Percentiles rank a stretch among this genome's conserved stretches.
Conservation (phyloP, 1,140 invertebrate genomes). For the Neodiprion virginianus region DNA sequence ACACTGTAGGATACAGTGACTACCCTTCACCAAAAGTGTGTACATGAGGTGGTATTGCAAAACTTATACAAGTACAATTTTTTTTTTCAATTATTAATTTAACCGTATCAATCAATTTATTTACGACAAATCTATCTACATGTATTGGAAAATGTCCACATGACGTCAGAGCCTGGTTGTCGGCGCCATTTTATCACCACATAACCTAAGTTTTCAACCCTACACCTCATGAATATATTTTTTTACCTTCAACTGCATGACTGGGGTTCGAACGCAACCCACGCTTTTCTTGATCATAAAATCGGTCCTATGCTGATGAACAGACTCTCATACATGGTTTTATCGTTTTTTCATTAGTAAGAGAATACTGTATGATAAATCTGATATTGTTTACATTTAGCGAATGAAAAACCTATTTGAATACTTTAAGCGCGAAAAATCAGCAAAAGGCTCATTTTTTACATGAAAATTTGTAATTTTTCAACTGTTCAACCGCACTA, state of each 20-base stretch:
- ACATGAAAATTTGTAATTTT: neutral
- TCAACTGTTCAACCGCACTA: neutral
- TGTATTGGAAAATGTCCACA: too few species aligned
- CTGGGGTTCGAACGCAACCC: neutral
- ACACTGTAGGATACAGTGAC: neutral
- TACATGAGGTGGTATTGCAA: too few species aligned
- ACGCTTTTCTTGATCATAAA: too few species aligned
- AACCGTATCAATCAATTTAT: too few species aligned
- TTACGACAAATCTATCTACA: too few species aligned
- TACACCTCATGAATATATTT: neutral
- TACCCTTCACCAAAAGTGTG: neutral
- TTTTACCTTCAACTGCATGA: conserved; percentile 7
- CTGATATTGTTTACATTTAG: neutral
- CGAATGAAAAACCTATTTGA: too few species aligned
- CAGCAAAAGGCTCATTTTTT: conserved; percentile 12
- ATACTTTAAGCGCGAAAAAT: neutral
- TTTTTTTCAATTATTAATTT: too few species aligned
- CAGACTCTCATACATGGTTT: too few species aligned
- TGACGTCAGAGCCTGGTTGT: too few species aligned
- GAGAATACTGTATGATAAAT: conserved; percentile 7
- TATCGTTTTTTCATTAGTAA: neutral
- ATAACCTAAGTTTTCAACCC: neutral
- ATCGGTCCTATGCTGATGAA: too few species aligned
- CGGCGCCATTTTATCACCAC: too few species aligned
- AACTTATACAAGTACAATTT: too few species aligned